These are phyloP conservation scores for Andrena cerasifolii DNA, from an alignment of 1,140 invertebrate species.

Conservation along the genomic window DNA sequence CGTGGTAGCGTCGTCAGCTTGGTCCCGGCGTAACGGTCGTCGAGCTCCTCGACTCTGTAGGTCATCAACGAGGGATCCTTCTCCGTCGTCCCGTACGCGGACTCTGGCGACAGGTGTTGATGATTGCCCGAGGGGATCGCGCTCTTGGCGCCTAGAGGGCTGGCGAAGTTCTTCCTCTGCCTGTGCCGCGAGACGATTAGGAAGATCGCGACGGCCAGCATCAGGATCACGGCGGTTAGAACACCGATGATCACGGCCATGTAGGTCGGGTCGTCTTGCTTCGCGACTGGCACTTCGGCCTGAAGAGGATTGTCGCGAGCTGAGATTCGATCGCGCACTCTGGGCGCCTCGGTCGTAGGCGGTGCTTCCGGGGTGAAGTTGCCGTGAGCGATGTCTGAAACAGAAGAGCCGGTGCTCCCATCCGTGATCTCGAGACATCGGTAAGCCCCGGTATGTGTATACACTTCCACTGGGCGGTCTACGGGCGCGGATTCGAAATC, in stretches of 20 bases:
- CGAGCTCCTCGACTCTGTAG: slow-evolving; percentile 80
- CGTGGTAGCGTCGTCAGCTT: slow-evolving; percentile 79
- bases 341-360: slow-evolving; percentile 78
- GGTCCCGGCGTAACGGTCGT: slow-evolving; percentile 79
- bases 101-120: slow-evolving; percentile 79
- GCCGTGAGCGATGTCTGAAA: slow-evolving; percentile 81
- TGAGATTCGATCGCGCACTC: slow-evolving; percentile 80
- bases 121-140: slow-evolving; percentile 78
- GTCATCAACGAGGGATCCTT: slow-evolving; percentile 81
- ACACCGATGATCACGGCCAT: slow-evolving; percentile 87
- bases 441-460: neutral
- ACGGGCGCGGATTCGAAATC: neutral
- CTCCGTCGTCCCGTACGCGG: slow-evolving; percentile 79
- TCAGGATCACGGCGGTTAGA: slow-evolving; percentile 85
- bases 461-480: too few species aligned
- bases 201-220: slow-evolving; percentile 84
- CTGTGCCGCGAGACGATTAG: slow-evolving; percentile 84
- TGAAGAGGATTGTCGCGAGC: slow-evolving; percentile 76
- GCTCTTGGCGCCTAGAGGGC: slow-evolving; percentile 80
- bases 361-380: slow-evolving; percentile 81
- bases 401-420: neutral
- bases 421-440: neutral
- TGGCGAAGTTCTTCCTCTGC: slow-evolving; percentile 83
- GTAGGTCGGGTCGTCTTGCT: slow-evolving; percentile 83
- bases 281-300: slow-evolving; percentile 78